A percentile compares a stretch with the other conserved stretches of the same genome.
Evolutionary conservation across 1,140 invertebrate species (phyloP).

Genomic region (Drosophila littoralis): DNA sequence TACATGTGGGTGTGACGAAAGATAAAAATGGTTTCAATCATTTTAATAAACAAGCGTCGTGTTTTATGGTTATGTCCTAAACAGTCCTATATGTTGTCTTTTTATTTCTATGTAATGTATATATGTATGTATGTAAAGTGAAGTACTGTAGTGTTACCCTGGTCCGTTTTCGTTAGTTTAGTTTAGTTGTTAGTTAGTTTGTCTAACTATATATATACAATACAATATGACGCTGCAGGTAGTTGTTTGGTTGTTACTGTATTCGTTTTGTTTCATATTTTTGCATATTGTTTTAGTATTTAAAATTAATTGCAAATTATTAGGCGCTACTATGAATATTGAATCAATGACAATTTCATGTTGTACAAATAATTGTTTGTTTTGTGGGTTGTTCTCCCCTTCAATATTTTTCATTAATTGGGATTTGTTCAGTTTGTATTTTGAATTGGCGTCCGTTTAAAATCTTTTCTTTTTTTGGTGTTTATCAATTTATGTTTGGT

Average conservation of each 20-base stretch:
- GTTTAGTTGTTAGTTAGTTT: conserved; percentile 40
- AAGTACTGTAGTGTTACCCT: conserved; percentile 63
- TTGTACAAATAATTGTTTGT: conserved; percentile 1
- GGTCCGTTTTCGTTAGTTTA: conserved; percentile 57
- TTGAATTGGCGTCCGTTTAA: conserved; percentile 76
- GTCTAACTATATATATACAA: conserved; percentile 63
- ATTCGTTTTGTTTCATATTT: conserved; percentile 13
- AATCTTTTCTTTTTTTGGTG: conserved; percentile 69
- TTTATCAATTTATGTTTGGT: conserved; percentile 35
- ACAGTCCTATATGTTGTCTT: conserved; percentile 45
- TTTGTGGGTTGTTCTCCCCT: conserved; percentile 31
- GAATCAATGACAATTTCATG: conserved; percentile 1
- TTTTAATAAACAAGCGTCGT: conserved; percentile 12
- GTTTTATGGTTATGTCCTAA: conserved; percentile 27
- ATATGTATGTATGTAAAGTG: conserved; percentile 25
- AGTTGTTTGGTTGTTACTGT: conserved; percentile 69
- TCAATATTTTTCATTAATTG: conserved; percentile 30
- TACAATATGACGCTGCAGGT: conserved; percentile 63
- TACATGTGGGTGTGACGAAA: background rate
- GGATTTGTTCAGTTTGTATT: conserved; percentile 11
- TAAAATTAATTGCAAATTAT: conserved; percentile 1
- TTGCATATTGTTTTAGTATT: conserved; percentile 1
- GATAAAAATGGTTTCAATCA: conserved; percentile 1
- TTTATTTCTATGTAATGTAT: conserved; percentile 51
- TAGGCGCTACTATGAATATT: background rate